These are phyloP conservation scores for Globodera ellingtonae DNA, from an alignment of 1,140 invertebrate species.

Conservation along the genomic window DNA sequence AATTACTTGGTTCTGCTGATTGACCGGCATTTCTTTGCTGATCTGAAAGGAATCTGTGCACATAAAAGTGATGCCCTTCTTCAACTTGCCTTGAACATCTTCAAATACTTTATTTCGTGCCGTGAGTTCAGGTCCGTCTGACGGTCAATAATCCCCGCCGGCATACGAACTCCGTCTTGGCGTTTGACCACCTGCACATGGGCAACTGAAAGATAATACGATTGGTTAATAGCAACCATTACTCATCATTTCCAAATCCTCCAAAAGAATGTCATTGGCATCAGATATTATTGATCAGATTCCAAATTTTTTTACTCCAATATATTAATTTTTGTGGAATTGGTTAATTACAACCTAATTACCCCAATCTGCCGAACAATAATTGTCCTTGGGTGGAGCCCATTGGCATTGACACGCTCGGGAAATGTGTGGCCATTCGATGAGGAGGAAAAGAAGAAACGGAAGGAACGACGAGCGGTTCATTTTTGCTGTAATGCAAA, in stretches of 20 bases:
- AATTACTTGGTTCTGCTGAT: constrained; percentile 16
- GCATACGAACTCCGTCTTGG: constrained; percentile 28
- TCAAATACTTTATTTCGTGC: constrained; percentile 25
- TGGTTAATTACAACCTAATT: background rate
- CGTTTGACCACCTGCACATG: constrained; percentile 21
- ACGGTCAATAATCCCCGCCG: constrained; percentile 21
- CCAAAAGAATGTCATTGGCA: too few relatives aligned
- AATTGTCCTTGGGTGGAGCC: constrained; percentile 21
- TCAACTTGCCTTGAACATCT: constrained; percentile 25
- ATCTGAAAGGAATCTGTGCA: constrained; percentile 7
- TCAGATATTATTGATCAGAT: too few relatives aligned
- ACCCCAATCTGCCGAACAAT: constrained; percentile 25
- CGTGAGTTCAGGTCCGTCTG: constrained; percentile 20
- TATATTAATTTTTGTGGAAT: background rate
- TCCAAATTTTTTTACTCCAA: too few relatives aligned
- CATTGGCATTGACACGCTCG: constrained; percentile 8
- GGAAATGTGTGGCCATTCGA: background rate
- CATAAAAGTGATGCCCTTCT: background rate
- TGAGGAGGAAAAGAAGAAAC: background rate
- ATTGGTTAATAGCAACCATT: background rate
- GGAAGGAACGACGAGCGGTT: background rate
- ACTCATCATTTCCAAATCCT: too few relatives aligned
- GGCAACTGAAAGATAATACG: constrained; percentile 22
- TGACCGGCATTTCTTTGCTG: constrained; percentile 21
- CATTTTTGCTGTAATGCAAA: background rate